phyloP scores from a whole-genome alignment of 2,113 vertebrate genomes.

The Rousettus leschenaultii region DNA sequence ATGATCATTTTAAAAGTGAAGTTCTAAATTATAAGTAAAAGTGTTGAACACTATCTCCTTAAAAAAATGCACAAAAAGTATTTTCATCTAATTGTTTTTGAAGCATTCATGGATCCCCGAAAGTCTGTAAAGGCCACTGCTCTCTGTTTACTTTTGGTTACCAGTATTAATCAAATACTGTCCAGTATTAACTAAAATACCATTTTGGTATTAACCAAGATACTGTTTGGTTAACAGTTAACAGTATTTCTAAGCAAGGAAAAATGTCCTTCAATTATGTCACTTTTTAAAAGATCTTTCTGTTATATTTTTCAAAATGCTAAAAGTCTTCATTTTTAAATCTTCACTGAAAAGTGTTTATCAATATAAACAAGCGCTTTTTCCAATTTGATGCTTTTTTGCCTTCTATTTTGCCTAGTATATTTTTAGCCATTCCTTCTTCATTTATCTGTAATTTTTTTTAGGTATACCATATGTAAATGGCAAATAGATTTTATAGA shows the following conservation, averaged over 20 bases:
- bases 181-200: background rate
- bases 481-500: background rate
- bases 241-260: background rate
- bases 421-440: background rate
- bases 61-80: background rate
- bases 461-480: background rate
- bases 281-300: background rate
- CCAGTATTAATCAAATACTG: background rate
- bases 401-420: background rate
- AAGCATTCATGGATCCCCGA: background rate
- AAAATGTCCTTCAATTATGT: background rate
- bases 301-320: background rate
- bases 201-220: background rate
- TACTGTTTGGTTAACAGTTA: background rate
- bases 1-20: background rate
- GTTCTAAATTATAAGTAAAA: background rate
- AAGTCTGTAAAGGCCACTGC: background rate
- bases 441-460: background rate
- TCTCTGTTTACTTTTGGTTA: background rate
- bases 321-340: background rate
- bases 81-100: background rate
- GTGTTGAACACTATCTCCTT: background rate
- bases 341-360: background rate
- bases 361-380: background rate
- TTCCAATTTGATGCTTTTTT: background rate